Evolutionary conservation across 1,140 invertebrate species (phyloP).

Genomic region (Akabosia matsudoensis): DNA sequence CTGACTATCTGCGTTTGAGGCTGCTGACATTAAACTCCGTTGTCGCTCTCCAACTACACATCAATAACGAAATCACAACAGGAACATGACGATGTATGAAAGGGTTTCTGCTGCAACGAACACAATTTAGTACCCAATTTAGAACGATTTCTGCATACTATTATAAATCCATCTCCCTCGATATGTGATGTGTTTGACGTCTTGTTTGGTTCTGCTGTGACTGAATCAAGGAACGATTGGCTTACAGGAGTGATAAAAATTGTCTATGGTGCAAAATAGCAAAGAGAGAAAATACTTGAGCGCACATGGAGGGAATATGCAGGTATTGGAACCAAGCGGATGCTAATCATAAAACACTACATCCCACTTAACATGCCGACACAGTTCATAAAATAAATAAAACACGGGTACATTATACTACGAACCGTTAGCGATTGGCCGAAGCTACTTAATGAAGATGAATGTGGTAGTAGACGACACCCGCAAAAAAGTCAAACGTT

Average conservation of each 20-base stretch:
- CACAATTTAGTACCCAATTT: neutral
- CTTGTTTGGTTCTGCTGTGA: no score
- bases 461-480: neutral
- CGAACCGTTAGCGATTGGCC: neutral
- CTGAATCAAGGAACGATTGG: no score
- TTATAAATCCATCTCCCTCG: neutral
- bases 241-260: no score
- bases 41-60: neutral
- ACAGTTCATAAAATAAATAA: neutral
- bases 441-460: neutral
- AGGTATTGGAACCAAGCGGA: neutral
- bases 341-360: neutral
- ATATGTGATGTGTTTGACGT: neutral
- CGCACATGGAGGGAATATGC: neutral
- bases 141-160: neutral
- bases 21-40: neutral
- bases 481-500: neutral
- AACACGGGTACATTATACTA: neutral
- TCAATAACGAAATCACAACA: neutral
- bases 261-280: no score
- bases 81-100: neutral
- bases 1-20: neutral
- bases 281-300: no score
- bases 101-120: neutral
- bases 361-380: neutral